These are phyloP conservation scores for Carcharodon carcharias DNA, from an alignment of 2,797 vertebrate species.

Conservation along the genomic window DNA sequence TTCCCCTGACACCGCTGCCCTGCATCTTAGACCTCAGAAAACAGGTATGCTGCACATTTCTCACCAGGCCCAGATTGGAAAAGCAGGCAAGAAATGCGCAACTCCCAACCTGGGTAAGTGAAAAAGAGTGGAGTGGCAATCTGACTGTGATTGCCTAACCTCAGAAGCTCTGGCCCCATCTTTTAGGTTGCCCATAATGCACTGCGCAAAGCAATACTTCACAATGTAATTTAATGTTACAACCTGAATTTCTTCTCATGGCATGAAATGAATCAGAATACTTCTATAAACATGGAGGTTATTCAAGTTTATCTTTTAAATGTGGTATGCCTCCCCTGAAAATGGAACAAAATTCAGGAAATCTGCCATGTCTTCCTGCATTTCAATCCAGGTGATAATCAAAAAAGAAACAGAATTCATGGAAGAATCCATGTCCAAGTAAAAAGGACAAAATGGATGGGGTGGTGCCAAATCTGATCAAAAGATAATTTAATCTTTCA, in stretches of 20 bases:
- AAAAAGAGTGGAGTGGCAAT: no score
- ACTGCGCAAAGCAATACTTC: not conserved
- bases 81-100: no score
- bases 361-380: not conserved
- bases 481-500: not conserved
- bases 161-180: not conserved
- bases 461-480: not conserved
- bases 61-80: no score
- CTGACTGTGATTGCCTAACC: no score
- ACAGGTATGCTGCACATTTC: no score
- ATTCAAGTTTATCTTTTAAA: not conserved
- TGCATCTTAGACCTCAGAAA: no score
- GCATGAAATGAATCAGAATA: not conserved
- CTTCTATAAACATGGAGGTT: not conserved
- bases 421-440: not conserved
- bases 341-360: not conserved
- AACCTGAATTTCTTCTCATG: not conserved
- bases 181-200: not conserved
- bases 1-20: no score
- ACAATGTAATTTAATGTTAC: not conserved
- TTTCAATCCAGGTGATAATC: not conserved
- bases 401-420: not conserved
- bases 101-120: no score
- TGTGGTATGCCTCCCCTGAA: not conserved
- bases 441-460: not conserved